Evolutionary conservation across 2,888 invertebrate genomes (phyloP), one percentile per base, ranked within the genome.

Genomic region (Mongoloraphidia duomilia): DNA sequence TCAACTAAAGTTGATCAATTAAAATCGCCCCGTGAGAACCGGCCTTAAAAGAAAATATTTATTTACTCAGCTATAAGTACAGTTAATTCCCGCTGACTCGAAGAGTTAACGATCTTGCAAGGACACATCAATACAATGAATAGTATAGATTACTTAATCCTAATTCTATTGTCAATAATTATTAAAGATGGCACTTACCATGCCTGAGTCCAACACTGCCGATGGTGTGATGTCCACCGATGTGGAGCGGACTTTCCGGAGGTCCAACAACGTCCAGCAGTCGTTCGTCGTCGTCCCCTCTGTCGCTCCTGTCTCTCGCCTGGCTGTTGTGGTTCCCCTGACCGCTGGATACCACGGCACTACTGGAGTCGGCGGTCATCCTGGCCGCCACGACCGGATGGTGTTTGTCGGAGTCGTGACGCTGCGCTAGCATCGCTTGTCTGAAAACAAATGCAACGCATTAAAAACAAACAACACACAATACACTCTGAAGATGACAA

Each of bases 201-300:
- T 50, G 54, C 46, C 36, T 51, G 48, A 43, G 49, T 45, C 35
- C 50, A 46, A 43, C 42, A 60, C 65, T 68, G 52, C 64, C 59
- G 56, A 64, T 64, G 59, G 68, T 64, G 49, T 65, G 66, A 49
- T 67, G 63, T 17, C 71, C 63, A 52, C 76, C 69, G 9, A 76
- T 74, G 52, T 84, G 77, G 41, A 85, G 76, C 9, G 86, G 87
- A 57, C 85, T 85, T 61, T 89, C 88, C 46, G 88, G 80, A 34
- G 86, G 89, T 0, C 90, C 90, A 0, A 91, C 91, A 26, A 91
- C 91, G 67, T 91, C 91, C 62, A 91, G 70, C 33, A 84, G 75
- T 60, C 85, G 80, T 66, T 91, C 91, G 52, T 89, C 89, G 58
- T 91, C 90, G 55, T 87, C 86, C 58, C 79, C 72, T 59, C 64